Percentiles rank a stretch among this genome's conserved stretches.
Conservation (phyloP, 1,140 invertebrate species). For the Tetramorium alpestre region DNA sequence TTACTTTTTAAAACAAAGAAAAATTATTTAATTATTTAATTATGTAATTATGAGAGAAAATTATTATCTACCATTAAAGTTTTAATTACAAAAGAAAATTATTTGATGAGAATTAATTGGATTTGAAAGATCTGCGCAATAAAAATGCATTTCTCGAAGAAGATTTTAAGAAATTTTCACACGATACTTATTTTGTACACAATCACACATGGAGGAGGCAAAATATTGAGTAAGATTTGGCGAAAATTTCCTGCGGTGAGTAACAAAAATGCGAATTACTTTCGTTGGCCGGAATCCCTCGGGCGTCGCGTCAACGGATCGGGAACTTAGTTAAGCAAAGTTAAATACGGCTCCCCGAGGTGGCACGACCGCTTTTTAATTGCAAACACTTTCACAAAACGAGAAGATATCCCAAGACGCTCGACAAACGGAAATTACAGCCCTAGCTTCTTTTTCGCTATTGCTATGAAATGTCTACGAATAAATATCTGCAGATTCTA, state of each 20-base stretch:
- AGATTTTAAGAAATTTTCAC: not conserved
- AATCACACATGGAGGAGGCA: not conserved
- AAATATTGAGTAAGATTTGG: slow-evolving; percentile 27
- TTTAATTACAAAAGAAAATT: not conserved
- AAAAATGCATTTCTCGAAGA: not conserved
- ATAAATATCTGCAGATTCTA: not conserved
- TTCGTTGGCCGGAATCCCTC: slow-evolving; percentile 76
- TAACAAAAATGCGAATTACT: slow-evolving; percentile 72
- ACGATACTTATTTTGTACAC: not conserved
- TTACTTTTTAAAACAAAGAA: not conserved
- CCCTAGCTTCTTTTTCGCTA: slow-evolving; percentile 27
- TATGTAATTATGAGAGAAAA: not conserved
- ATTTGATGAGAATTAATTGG: not conserved
- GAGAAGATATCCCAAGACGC: slow-evolving; percentile 66
- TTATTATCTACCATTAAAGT: not conserved
- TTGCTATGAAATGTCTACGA: slow-evolving; percentile 2
- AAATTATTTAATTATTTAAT: not conserved
- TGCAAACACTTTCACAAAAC: slow-evolving; percentile 83
- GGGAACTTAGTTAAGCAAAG: slow-evolving; percentile 85
- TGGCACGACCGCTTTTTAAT: slow-evolving; percentile 84
- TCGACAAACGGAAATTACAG: slow-evolving; percentile 25
- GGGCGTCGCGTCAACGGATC: slow-evolving; percentile 82
- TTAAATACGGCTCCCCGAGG: slow-evolving; percentile 85
- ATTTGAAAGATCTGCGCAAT: not conserved
- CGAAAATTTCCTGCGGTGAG: slow-evolving; percentile 42